These are phyloP conservation scores for Conchocele bisecta DNA, from an alignment of 2,888 invertebrate genomes.

Conservation along the genomic window DNA sequence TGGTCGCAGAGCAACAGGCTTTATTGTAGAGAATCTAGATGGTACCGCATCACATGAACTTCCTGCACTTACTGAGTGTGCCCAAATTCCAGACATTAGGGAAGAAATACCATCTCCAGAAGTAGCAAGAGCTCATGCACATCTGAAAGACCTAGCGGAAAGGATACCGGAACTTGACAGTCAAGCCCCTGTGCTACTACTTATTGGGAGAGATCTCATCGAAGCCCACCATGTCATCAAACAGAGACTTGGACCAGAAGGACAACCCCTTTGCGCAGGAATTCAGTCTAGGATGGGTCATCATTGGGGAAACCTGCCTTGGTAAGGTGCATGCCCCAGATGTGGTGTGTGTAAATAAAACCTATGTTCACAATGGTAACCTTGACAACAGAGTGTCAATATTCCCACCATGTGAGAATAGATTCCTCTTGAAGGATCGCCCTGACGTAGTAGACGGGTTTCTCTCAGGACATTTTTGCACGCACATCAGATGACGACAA, in stretches of 20 bases:
- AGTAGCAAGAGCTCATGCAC: slow-evolving; percentile 18
- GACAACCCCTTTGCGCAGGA: slow-evolving; percentile 35
- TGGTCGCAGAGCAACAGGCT: slow-evolving; percentile 18
- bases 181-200: slow-evolving; percentile 27
- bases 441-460: not conserved
- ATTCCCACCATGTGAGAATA: slow-evolving; percentile 22
- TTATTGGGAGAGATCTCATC: slow-evolving; percentile 32
- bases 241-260: slow-evolving; percentile 27
- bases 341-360: slow-evolving; percentile 27
- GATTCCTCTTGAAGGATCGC: not conserved
- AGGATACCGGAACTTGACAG: slow-evolving; percentile 19
- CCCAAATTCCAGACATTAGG: slow-evolving; percentile 27
- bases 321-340: slow-evolving; percentile 36
- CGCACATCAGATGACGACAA: not conserved
- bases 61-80: slow-evolving; percentile 34
- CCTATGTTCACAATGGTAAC: slow-evolving; percentile 13
- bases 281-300: slow-evolving; percentile 30
- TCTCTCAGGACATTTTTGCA: not conserved
- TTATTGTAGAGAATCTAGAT: slow-evolving; percentile 27
- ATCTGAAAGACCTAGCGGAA: slow-evolving; percentile 20
- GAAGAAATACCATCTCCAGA: slow-evolving; percentile 47
- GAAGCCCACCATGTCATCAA: slow-evolving; percentile 42
- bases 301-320: slow-evolving; percentile 50
- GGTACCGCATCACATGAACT: slow-evolving; percentile 8
- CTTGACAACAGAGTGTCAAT: slow-evolving; percentile 1